Conservation (phyloP, 1,140 invertebrate genomes). For the Hycleus cichorii region DNA sequence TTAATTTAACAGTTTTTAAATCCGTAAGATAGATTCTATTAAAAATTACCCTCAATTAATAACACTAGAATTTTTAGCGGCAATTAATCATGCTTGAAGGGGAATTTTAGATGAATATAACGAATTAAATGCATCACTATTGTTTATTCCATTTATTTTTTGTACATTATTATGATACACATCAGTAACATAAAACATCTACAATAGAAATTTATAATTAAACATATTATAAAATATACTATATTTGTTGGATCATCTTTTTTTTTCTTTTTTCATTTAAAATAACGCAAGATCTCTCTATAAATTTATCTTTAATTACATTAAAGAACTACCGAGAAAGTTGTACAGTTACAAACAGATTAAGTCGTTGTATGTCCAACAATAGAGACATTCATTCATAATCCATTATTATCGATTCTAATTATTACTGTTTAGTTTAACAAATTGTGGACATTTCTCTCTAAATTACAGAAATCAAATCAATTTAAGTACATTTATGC, state of each 20-base stretch:
- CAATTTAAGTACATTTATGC: conserved; percentile 13
- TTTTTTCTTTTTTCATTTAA: neutral
- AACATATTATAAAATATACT: conserved; percentile 15
- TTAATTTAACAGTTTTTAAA: no score
- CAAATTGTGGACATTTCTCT: conserved; percentile 10
- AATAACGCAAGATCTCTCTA: no score
- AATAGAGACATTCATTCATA: neutral
- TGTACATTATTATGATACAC: conserved; percentile 24
- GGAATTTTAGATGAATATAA: conserved; percentile 3
- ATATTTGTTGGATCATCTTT: conserved; percentile 8
- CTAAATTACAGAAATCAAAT: conserved; percentile 9
- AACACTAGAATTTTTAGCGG: no score
- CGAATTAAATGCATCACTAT: conserved; percentile 12
- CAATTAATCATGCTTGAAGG: no score
- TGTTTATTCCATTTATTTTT: conserved; percentile 23
- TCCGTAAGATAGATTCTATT: no score
- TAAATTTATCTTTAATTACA: neutral
- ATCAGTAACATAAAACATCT: conserved; percentile 21
- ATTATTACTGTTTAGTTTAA: conserved; percentile 1
- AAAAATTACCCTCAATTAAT: no score
- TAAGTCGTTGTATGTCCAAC: conserved; percentile 12
- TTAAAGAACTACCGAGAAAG: conserved; percentile 14
- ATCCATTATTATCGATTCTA: no score
- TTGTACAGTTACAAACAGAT: conserved; percentile 14
- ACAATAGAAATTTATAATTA: conserved; percentile 18